phyloP scores from a whole-genome alignment of 2,888 invertebrate species.

The Napeogenes sylphis region DNA sequence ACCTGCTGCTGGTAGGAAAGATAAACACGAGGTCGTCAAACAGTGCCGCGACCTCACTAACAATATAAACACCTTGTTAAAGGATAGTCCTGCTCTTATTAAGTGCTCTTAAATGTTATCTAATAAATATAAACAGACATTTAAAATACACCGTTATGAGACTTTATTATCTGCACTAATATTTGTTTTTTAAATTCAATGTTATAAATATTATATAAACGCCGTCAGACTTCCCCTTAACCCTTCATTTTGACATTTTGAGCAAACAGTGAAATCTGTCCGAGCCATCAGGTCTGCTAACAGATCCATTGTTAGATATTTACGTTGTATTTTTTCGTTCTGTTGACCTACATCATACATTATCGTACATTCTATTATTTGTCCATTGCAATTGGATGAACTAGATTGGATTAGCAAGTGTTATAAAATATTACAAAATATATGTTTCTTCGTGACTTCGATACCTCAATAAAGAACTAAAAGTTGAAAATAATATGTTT shows the following conservation, averaged over 20 bases:
- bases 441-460: too few relatives aligned
- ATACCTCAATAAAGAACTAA: too few relatives aligned
- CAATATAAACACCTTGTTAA: conserved; percentile 63
- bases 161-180: too few relatives aligned
- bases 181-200: too few relatives aligned
- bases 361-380: neutral
- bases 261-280: conserved; percentile 39
- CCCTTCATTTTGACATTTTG: conserved; percentile 30
- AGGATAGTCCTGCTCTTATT: conserved; percentile 5
- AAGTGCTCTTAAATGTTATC: conserved; percentile 18
- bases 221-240: conserved; percentile 38
- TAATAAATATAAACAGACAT: too few relatives aligned
- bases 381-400: neutral
- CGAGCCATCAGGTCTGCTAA: conserved; percentile 35
- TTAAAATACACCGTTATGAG: too few relatives aligned
- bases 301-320: conserved; percentile 29
- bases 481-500: too few relatives aligned
- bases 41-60: conserved; percentile 50
- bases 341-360: conserved; percentile 29
- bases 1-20: neutral
- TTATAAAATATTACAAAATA: too few relatives aligned
- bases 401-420: too few relatives aligned
- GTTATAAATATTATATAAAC: neutral
- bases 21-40: conserved; percentile 46
- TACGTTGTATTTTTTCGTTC: conserved; percentile 22